Evolutionary conservation across 37 sponge, comb jelly and placozoan genomes (phyloP).

Genomic region (Oopsacas minuta): DNA sequence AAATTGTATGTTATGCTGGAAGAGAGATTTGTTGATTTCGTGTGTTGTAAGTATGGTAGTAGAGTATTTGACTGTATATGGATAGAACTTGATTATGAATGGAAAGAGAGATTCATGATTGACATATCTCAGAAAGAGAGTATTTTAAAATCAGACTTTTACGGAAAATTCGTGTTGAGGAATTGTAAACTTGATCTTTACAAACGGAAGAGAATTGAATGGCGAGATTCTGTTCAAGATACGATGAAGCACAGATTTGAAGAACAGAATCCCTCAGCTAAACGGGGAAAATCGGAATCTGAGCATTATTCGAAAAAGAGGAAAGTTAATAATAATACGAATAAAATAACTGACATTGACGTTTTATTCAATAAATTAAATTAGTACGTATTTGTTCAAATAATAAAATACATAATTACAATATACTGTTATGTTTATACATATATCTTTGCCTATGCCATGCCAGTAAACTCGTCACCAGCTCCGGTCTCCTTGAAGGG

Average conservation of each 20-base stretch:
- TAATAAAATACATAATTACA: background rate
- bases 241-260: background rate
- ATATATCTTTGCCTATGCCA: background rate
- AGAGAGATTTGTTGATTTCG: background rate
- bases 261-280: background rate
- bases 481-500: background rate
- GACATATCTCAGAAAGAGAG: background rate
- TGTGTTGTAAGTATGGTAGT: conserved; percentile 1
- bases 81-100: background rate
- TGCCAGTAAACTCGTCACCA: background rate
- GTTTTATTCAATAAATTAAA: background rate
- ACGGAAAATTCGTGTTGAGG: background rate
- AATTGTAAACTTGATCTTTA: conserved; percentile 1
- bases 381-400: background rate
- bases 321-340: background rate
- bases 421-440: background rate
- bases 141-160: background rate
- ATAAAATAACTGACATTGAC: background rate
- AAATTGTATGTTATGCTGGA: background rate
- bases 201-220: background rate
- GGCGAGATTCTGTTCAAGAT: background rate
- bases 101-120: background rate
- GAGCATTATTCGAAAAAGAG: background rate
- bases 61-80: conserved; percentile 2
- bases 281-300: background rate